Percentiles rank a stretch among this genome's conserved stretches.
Evolutionary conservation across 1,140 invertebrate species (phyloP).

Genomic region (Zeugodacus cucurbitae): DNA sequence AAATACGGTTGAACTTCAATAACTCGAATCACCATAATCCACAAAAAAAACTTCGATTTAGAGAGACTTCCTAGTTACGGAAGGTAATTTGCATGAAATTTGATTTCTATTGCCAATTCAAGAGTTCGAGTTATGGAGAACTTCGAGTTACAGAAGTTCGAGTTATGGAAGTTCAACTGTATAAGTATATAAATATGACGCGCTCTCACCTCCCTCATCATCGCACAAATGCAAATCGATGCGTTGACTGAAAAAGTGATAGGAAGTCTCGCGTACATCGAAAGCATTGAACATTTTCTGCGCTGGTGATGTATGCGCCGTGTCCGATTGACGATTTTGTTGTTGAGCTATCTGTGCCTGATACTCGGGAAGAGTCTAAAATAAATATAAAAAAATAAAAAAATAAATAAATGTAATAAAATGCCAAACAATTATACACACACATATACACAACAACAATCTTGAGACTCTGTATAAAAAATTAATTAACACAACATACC

Average conservation of each 20-base stretch:
- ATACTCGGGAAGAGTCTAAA: constrained; percentile 81
- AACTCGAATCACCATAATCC: no score
- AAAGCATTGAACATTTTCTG: constrained; percentile 84
- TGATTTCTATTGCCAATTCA: no score
- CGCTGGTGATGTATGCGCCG: constrained; percentile 67
- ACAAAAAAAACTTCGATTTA: no score
- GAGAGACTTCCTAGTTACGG: no score
- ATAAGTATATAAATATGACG: neutral
- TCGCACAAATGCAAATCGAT: constrained; percentile 98
- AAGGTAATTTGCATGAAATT: no score
- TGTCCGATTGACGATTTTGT: constrained; percentile 70
- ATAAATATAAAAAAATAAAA: constrained; percentile 41
- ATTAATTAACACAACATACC: neutral
- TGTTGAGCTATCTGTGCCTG: constrained; percentile 78
- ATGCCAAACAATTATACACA: neutral
- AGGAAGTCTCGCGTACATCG: constrained; percentile 97
- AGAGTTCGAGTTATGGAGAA: no score
- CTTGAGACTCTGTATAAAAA: no score
- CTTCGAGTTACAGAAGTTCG: no score
- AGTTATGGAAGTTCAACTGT: no score
- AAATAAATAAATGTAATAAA: neutral
- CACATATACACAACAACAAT: neutral
- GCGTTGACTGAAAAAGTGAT: constrained; percentile 93
- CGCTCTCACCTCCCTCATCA: constrained; percentile 82
- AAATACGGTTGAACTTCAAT: no score